Percentiles rank a stretch among this genome's conserved stretches.
phyloP scores from a whole-genome alignment of 2,113 vertebrate species.

The Otolemur garnettii region DNA sequence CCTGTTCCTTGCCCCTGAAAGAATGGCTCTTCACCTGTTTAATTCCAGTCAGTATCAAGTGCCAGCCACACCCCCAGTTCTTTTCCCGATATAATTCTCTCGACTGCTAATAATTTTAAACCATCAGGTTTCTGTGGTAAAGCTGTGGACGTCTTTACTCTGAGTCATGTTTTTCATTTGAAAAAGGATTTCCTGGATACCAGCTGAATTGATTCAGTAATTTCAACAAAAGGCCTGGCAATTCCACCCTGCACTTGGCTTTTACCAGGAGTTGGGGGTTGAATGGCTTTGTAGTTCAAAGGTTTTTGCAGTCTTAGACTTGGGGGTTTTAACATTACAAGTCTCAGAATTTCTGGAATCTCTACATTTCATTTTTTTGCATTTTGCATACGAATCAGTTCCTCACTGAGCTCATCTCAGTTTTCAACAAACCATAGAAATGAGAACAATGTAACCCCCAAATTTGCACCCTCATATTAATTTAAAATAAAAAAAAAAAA shows the following conservation, averaged over 20 bases:
- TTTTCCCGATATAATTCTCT: background rate
- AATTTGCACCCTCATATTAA: too few relatives aligned
- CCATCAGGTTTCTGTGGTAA: background rate
- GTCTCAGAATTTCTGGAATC: constrained; percentile 32
- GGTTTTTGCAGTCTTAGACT: background rate
- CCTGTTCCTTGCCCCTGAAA: background rate
- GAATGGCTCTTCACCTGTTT: background rate
- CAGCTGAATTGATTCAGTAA: background rate
- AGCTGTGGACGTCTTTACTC: background rate
- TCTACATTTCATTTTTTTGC: background rate
- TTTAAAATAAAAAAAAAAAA: background rate
- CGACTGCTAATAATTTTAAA: background rate
- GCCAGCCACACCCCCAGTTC: background rate
- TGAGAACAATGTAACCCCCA: too few relatives aligned
- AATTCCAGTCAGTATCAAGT: background rate
- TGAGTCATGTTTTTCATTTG: background rate
- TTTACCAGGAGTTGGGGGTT: background rate
- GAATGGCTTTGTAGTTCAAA: background rate
- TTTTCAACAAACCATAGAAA: background rate
- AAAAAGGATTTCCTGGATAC: constrained; percentile 3
- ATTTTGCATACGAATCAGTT: background rate
- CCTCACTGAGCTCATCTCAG: background rate
- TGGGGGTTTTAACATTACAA: background rate
- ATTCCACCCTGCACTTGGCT: background rate
- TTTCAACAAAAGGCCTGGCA: background rate